Percentiles rank a stretch among this genome's conserved stretches.
These are phyloP conservation scores for Zaprionus nigranus DNA, from an alignment of 1,140 invertebrate genomes.

Conservation along the genomic window DNA sequence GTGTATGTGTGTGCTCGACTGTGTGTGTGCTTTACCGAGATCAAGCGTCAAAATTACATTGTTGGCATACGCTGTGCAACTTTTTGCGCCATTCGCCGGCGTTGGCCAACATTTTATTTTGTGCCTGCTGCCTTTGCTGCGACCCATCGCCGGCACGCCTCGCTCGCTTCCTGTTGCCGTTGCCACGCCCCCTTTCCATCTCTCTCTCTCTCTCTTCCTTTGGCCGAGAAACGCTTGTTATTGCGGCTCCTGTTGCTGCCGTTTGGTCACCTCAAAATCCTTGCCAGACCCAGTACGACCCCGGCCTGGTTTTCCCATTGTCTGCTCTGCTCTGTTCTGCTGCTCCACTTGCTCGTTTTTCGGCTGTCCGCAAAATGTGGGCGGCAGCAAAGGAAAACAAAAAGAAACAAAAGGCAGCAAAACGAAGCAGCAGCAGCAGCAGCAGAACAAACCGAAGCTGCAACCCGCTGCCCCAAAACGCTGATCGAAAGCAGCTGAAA, in stretches of 20 bases:
- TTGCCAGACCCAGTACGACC: constrained; percentile 40
- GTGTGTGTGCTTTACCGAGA: constrained; percentile 54
- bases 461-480: constrained; percentile 18
- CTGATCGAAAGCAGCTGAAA: not conserved
- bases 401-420: not conserved
- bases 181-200: not conserved
- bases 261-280: constrained; percentile 62
- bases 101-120: constrained; percentile 50
- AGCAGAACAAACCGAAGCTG: constrained; percentile 1
- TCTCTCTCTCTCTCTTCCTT: not conserved
- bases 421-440: not conserved
- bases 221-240: constrained; percentile 38
- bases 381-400: constrained; percentile 24
- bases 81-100: constrained; percentile 41
- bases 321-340: constrained; percentile 17
- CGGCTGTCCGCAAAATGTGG: constrained; percentile 62
- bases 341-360: constrained; percentile 30
- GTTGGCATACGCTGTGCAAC: constrained; percentile 74
- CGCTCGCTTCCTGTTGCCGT: constrained; percentile 14
- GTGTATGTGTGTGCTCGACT: constrained; percentile 18
- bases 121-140: constrained; percentile 28
- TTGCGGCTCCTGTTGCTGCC: constrained; percentile 70
- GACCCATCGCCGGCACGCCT: constrained; percentile 20
- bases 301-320: constrained; percentile 42
- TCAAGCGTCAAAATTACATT: constrained; percentile 83